These are phyloP conservation scores for Eupithecia subfuscata DNA, from an alignment of 2,888 invertebrate genomes.

Conservation along the genomic window DNA sequence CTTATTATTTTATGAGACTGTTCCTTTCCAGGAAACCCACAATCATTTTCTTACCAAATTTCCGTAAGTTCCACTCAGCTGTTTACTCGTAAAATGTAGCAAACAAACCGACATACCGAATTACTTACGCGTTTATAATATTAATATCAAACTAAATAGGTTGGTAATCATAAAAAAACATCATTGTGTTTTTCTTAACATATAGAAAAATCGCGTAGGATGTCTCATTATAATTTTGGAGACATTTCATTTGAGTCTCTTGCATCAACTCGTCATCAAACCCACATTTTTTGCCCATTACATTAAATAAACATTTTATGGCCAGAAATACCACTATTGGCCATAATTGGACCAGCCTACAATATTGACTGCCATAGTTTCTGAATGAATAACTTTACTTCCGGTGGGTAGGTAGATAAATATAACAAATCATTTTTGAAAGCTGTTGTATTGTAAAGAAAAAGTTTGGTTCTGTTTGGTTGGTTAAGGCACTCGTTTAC, in stretches of 20 bases:
- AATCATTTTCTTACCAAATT: no score
- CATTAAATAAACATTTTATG: constrained; percentile 12
- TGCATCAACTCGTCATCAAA: constrained; percentile 16
- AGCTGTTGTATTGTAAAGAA: no score
- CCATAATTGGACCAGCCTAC: constrained; percentile 4
- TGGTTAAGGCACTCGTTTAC: no score
- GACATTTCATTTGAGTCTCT: constrained; percentile 15
- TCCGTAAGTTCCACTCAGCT: no score
- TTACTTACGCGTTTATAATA: no score
- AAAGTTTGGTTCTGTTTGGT: no score
- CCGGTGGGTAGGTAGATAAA: neutral
- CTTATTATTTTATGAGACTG: no score
- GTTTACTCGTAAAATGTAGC: no score
- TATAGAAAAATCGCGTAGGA: constrained; percentile 18
- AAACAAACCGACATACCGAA: no score
- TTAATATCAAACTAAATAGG: no score
- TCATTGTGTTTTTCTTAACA: neutral
- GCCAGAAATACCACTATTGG: neutral
- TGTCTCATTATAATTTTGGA: constrained; percentile 7
- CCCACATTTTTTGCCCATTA: constrained; percentile 17
- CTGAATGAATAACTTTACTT: neutral
- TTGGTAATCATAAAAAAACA: no score
- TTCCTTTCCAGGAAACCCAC: no score
- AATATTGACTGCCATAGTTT: constrained; percentile 1
- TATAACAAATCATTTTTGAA: neutral